These are phyloP conservation scores for Fabriciana adippe DNA, from an alignment of 2,888 invertebrate genomes.

Conservation along the genomic window DNA sequence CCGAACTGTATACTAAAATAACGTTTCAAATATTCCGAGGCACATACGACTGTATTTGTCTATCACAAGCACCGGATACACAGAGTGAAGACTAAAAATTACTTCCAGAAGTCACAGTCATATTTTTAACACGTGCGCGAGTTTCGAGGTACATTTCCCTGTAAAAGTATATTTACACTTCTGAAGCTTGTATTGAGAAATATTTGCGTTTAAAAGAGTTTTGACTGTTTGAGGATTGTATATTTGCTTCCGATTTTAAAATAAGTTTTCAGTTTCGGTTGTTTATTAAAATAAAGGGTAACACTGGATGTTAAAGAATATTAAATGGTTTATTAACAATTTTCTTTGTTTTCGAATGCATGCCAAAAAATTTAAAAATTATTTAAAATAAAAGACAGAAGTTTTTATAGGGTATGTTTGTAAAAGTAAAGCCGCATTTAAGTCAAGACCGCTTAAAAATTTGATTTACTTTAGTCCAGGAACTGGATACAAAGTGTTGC, in stretches of 20 bases:
- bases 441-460: slow-evolving; percentile 22
- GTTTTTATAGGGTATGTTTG: no score
- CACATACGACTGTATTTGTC: slow-evolving; percentile 15
- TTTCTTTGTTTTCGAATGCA: no score
- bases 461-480: slow-evolving; percentile 15
- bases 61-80: slow-evolving; percentile 22
- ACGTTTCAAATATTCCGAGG: slow-evolving; percentile 14
- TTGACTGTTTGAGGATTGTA: slow-evolving; percentile 11
- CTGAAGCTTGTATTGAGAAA: slow-evolving; percentile 14
- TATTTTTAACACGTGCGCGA: slow-evolving; percentile 25
- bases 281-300: no score
- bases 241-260: neutral
- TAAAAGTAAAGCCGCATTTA: slow-evolving; percentile 11
- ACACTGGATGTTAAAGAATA: no score
- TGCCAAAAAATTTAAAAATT: no score
- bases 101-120: slow-evolving; percentile 27
- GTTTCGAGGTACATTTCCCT: slow-evolving; percentile 20
- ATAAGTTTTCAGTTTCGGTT: neutral
- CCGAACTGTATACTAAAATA: slow-evolving; percentile 9
- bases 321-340: no score
- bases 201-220: slow-evolving; percentile 7
- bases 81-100: slow-evolving; percentile 29
- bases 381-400: no score
- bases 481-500: slow-evolving; percentile 26
- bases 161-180: slow-evolving; percentile 25